Percentiles rank a stretch among this genome's conserved stretches.
Evolutionary conservation across 2,888 invertebrate species (phyloP).

Genomic region (Andrena dorsata): DNA sequence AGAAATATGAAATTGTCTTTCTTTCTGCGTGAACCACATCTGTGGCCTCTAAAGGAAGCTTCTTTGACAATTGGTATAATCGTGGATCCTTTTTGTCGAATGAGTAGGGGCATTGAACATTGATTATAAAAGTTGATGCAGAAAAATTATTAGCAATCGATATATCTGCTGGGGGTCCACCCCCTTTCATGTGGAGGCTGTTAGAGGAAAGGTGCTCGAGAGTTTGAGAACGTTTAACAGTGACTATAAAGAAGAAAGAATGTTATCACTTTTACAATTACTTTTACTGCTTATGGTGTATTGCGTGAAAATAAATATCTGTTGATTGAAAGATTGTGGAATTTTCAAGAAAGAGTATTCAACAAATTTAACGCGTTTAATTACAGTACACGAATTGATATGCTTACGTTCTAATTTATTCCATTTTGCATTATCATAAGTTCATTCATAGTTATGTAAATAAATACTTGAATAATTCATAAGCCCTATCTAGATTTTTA

Average conservation of each 20-base stretch:
- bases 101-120: neutral
- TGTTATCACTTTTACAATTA: neutral
- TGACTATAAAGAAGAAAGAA: neutral
- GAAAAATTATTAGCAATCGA: constrained; percentile 60
- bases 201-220: neutral
- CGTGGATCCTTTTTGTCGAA: neutral
- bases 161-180: constrained; percentile 13
- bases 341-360: neutral
- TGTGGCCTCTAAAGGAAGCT: neutral
- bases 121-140: neutral
- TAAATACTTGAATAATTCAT: neutral
- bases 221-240: neutral
- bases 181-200: neutral
- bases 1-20: constrained; percentile 34
- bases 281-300: neutral
- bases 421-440: neutral
- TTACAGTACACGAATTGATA: neutral
- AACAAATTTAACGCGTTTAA: neutral
- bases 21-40: constrained; percentile 7
- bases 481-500: neutral
- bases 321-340: too few relatives aligned
- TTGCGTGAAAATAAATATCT: too few relatives aligned
- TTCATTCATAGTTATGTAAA: neutral
- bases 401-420: neutral
- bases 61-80: constrained; percentile 7